These are phyloP conservation scores for Caloenas nicobarica DNA, from an alignment of 2,113 vertebrate species.

Conservation along the genomic window DNA sequence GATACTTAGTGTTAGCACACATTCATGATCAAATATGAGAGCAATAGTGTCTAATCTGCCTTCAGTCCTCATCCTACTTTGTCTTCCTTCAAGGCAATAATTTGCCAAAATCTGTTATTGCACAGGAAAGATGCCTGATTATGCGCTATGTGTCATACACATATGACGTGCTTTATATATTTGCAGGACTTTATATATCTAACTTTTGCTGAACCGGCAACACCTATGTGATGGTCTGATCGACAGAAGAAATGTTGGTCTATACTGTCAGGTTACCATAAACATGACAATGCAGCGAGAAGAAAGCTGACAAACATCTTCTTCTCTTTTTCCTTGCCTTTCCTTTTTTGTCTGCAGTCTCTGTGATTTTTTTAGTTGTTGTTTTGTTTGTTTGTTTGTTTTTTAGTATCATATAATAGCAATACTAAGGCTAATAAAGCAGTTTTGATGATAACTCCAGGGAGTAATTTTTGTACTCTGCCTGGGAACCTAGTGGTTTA, in stretches of 20 bases:
- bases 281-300: neutral
- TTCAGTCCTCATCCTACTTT: accelerated
- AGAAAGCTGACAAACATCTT: neutral
- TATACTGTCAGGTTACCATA: neutral
- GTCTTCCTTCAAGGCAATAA: neutral
- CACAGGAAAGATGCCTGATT: neutral
- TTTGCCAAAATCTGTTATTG: neutral
- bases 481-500: neutral
- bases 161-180: neutral
- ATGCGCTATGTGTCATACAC: neutral
- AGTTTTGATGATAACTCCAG: neutral
- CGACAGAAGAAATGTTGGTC: neutral
- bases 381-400: no score
- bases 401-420: neutral
- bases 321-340: neutral
- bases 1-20: neutral
- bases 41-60: neutral
- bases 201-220: neutral
- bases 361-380: neutral
- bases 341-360: neutral
- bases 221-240: neutral
- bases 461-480: neutral
- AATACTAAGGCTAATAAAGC: neutral
- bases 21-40: neutral
- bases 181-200: neutral